Evolutionary conservation across 2,797 vertebrate genomes (phyloP).

Genomic region (Ctenosaura bakeri): DNA sequence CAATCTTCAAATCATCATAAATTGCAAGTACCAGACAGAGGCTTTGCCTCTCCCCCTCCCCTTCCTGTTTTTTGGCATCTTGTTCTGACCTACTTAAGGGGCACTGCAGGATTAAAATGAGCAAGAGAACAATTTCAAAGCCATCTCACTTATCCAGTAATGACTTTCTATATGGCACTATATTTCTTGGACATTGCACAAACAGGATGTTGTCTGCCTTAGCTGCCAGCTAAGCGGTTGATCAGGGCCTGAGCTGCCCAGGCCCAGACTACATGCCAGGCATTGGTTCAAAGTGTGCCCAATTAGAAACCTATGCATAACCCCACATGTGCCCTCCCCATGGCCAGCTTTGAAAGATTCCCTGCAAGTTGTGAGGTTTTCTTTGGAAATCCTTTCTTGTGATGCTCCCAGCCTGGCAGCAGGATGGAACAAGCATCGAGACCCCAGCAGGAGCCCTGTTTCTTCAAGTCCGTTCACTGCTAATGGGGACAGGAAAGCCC

Average conservation of each 20-base stretch:
- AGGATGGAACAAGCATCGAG: not conserved
- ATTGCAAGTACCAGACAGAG: not conserved
- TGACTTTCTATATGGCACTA: not conserved
- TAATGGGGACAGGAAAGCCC: not conserved
- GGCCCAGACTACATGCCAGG: not conserved
- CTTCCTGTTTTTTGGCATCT: not conserved
- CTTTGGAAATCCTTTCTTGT: not conserved
- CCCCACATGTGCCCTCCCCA: not conserved
- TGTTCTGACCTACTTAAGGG: slow-evolving; percentile 15
- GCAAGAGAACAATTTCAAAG: slow-evolving; percentile 13
- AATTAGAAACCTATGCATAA: not conserved
- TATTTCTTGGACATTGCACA: not conserved
- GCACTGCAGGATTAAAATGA: slow-evolving; percentile 6
- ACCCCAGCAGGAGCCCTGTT: not conserved
- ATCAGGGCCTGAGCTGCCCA: not conserved
- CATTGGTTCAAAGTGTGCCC: not conserved
- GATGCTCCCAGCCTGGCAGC: not conserved
- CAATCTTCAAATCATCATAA: slow-evolving; percentile 11
- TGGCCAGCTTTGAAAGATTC: not conserved
- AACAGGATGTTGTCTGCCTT: not conserved
- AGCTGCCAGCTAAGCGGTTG: not conserved
- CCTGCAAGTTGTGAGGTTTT: not conserved
- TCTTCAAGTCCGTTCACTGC: not conserved
- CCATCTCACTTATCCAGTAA: not conserved
- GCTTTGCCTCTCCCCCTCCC: not conserved